phyloP scores from a whole-genome alignment of 2,113 vertebrate species.

The Polyodon spathula region DNA sequence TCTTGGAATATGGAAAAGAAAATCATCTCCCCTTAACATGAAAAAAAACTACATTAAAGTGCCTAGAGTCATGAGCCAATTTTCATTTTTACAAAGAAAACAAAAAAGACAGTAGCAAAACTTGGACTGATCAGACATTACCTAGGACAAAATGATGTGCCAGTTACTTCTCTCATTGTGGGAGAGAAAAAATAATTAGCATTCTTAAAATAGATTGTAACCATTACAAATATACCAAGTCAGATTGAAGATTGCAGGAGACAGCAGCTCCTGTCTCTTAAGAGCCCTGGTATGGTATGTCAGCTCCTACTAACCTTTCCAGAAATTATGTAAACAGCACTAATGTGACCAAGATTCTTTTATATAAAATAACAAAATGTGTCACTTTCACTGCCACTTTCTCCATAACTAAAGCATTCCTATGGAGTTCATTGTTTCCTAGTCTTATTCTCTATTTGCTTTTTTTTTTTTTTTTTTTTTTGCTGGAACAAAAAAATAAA shows the following conservation, averaged over 20 bases:
- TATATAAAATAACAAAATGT: conserved; percentile 43
- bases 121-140: conserved; percentile 25
- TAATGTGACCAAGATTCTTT: conserved; percentile 64
- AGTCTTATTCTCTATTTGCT: conserved; percentile 23
- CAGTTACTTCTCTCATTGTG: conserved; percentile 34
- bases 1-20: conserved; percentile 7
- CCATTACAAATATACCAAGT: conserved; percentile 40
- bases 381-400: conserved; percentile 54
- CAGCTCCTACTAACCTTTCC: conserved; percentile 50
- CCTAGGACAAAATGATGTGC: conserved; percentile 32
- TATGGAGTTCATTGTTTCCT: conserved; percentile 59
- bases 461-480: conserved; percentile 20
- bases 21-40: conserved; percentile 3
- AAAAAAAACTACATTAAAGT: conserved; percentile 15
- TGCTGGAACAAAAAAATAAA: conserved; percentile 67
- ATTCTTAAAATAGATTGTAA: conserved; percentile 35
- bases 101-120: conserved; percentile 28
- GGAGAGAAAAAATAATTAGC: conserved; percentile 27
- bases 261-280: conserved; percentile 43
- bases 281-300: conserved; percentile 51
- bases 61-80: conserved; percentile 13
- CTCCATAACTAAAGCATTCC: conserved; percentile 64
- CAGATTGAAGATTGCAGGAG: conserved; percentile 48
- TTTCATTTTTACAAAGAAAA: conserved; percentile 21
- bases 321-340: conserved; percentile 58